Evolutionary conservation across 1,140 invertebrate genomes (phyloP).

Genomic region (Drosophila kepulauana): DNA sequence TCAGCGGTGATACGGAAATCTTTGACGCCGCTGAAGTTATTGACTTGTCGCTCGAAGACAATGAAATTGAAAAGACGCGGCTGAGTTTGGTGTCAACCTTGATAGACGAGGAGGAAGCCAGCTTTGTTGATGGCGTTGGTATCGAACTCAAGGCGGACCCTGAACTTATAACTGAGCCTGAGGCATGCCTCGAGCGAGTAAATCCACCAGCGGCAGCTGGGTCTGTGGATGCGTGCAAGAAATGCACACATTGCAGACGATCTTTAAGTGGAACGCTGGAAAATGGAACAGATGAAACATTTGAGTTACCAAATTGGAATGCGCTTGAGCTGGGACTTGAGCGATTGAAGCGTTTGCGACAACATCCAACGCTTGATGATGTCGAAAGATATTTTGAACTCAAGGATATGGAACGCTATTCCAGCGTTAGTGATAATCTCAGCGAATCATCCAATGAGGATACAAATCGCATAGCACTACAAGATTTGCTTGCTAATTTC

Average conservation of each 20-base stretch:
- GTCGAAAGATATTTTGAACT: conserved; percentile 49
- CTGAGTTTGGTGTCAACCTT: conserved; percentile 67
- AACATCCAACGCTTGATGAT: conserved; percentile 37
- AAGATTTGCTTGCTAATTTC: conserved; percentile 30
- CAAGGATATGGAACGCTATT: conserved; percentile 18
- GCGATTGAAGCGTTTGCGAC: conserved; percentile 28
- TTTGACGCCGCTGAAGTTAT: conserved; percentile 23
- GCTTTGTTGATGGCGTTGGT: not conserved
- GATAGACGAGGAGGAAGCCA: conserved; percentile 51
- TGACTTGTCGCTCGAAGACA: conserved; percentile 10
- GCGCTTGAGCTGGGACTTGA: conserved; percentile 19
- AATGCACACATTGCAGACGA: conserved; percentile 54
- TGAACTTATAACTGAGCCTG: conserved; percentile 11
- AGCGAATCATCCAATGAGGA: not conserved
- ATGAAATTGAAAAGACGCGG: conserved; percentile 54
- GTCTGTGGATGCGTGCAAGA: conserved; percentile 37
- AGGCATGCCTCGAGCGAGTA: conserved; percentile 38
- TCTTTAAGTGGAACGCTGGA: conserved; percentile 34
- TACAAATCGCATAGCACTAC: not conserved
- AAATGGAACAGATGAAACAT: conserved; percentile 20
- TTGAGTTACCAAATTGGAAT: conserved; percentile 37
- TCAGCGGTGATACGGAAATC: conserved; percentile 57
- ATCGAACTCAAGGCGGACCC: not conserved
- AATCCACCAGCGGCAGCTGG: conserved; percentile 25
- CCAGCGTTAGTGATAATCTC: not conserved